Conservation (phyloP, 2,797 vertebrate genomes). For the Vireo griseus region DNA sequence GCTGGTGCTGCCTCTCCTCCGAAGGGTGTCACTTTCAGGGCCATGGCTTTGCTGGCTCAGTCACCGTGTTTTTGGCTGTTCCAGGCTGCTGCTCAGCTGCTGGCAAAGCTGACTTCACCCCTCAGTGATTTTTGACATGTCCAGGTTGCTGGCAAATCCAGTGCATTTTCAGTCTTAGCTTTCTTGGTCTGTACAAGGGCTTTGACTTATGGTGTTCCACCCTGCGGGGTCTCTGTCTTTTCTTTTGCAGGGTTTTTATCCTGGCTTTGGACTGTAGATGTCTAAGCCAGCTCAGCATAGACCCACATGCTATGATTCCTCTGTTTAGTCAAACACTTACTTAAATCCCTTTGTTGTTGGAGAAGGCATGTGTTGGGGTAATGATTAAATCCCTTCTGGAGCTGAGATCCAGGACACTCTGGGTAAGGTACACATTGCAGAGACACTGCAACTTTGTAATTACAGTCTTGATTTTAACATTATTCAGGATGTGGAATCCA, state of each 20-base stretch:
- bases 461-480: not conserved
- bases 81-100: not conserved
- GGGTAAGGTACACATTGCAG: not conserved
- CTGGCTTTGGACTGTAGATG: not conserved
- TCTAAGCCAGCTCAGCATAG: not conserved
- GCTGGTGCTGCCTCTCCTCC: not conserved
- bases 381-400: not conserved
- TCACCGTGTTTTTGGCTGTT: not conserved
- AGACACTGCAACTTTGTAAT: not conserved
- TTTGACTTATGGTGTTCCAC: not conserved
- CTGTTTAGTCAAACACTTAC: not conserved
- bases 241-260: not conserved
- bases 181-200: not conserved
- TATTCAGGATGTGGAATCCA: not conserved
- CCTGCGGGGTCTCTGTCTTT: not conserved
- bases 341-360: not conserved
- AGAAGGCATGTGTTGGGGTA: not conserved
- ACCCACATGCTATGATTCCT: not conserved
- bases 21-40: accelerated
- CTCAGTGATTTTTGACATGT: not conserved
- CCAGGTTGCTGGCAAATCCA: not conserved
- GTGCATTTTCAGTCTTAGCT: not conserved
- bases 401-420: not conserved
- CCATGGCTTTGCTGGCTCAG: accelerated
- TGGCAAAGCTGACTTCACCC: not conserved